Evolutionary conservation across 2,888 invertebrate species (phyloP).

Genomic region (Venustoraphidia nigricollis): DNA sequence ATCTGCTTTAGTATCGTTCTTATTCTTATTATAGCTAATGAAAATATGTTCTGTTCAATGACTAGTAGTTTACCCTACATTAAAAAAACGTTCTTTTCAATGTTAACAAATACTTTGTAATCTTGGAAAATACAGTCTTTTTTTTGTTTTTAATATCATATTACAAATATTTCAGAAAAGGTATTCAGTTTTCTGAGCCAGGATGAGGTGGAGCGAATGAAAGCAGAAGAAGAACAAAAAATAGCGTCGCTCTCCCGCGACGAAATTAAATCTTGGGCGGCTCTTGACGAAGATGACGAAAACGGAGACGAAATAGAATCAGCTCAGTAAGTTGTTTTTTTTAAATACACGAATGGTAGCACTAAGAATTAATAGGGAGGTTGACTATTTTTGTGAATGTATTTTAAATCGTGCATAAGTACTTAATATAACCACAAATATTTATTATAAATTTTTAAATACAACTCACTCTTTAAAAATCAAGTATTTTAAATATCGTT

Average conservation of each 20-base stretch:
- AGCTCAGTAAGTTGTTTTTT: constrained; percentile 18
- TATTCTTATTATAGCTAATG: too few relatives aligned
- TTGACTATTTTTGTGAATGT: too few relatives aligned
- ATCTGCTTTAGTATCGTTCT: too few relatives aligned
- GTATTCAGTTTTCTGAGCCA: constrained; percentile 86
- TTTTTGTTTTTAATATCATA: background rate
- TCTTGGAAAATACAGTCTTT: background rate
- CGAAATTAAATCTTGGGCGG: constrained; percentile 40
- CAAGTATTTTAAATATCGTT: too few relatives aligned
- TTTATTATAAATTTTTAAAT: too few relatives aligned
- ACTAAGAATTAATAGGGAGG: too few relatives aligned
- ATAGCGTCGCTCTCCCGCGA: constrained; percentile 58
- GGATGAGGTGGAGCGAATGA: constrained; percentile 87
- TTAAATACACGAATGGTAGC: too few relatives aligned
- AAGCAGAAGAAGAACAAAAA: constrained; percentile 84
- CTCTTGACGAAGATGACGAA: constrained; percentile 37
- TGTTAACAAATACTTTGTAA: background rate
- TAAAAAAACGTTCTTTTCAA: background rate
- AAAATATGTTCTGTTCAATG: too few relatives aligned
- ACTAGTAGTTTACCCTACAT: too few relatives aligned
- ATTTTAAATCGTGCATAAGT: too few relatives aligned
- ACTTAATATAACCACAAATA: too few relatives aligned
- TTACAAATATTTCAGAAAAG: constrained; percentile 47
- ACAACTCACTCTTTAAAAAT: too few relatives aligned
- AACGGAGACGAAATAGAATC: constrained; percentile 25